phyloP scores from a whole-genome alignment of 2,113 vertebrate species.

The Ciconia maguari region DNA sequence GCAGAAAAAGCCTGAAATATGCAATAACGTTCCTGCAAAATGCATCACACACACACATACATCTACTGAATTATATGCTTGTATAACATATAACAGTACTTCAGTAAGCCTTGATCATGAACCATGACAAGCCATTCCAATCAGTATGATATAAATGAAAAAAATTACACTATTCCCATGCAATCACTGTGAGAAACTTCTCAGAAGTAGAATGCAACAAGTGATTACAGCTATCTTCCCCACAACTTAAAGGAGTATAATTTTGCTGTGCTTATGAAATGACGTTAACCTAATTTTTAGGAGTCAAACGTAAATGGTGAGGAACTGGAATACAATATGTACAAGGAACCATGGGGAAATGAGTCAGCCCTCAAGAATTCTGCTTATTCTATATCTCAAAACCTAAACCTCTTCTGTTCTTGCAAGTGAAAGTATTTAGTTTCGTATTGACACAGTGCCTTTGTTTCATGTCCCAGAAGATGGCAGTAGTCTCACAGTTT shows the following conservation, averaged over 20 bases:
- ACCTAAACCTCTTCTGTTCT: rapidly evolving
- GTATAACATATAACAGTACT: not conserved
- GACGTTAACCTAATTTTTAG: not conserved
- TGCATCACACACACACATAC: not conserved
- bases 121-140: not conserved
- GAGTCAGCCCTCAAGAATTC: not conserved
- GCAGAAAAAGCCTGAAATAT: not conserved
- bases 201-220: not conserved
- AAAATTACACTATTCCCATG: not conserved
- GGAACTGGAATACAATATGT: not conserved
- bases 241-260: not conserved
- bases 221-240: not conserved
- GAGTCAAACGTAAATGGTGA: not conserved
- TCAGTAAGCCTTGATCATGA: not conserved
- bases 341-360: not conserved
- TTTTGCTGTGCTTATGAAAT: not conserved
- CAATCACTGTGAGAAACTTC: not conserved
- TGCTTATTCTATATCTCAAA: not conserved
- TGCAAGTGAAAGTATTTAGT: rapidly evolving
- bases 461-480: slow-evolving; percentile 39
- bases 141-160: not conserved
- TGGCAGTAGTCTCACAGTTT: slow-evolving; percentile 57
- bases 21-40: not conserved
- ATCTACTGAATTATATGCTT: not conserved
- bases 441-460: too few relatives aligned